A percentile compares a stretch with the other conserved stretches of the same genome.
Conservation (phyloP, 2,113 vertebrate genomes). For the Psilopogon haemacephalus region DNA sequence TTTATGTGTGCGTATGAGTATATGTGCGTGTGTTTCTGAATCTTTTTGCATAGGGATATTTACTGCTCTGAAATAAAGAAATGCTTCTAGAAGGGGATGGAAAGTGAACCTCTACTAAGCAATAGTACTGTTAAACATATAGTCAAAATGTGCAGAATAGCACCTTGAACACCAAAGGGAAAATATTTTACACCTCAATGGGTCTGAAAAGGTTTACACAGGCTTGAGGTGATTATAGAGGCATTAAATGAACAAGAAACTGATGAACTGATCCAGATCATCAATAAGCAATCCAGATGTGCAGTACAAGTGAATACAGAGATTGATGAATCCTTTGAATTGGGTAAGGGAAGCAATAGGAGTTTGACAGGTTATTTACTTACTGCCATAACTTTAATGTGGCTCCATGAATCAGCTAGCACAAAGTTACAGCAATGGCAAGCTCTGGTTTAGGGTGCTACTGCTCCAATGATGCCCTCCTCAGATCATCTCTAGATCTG, state of each 20-base stretch:
- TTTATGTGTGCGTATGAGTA: neutral
- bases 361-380: slow-evolving; percentile 72
- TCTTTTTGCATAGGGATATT: neutral
- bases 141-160: neutral
- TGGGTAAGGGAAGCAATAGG: slow-evolving; percentile 53
- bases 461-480: slow-evolving; percentile 13
- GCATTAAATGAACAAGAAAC: slow-evolving; percentile 63
- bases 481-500: neutral
- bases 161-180: slow-evolving; percentile 8
- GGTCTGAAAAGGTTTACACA: slow-evolving; percentile 58
- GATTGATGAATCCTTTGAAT: slow-evolving; percentile 71
- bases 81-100: neutral
- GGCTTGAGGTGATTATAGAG: slow-evolving; percentile 57
- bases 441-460: neutral
- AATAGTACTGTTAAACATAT: neutral
- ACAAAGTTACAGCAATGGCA: slow-evolving; percentile 14
- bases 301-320: slow-evolving; percentile 52
- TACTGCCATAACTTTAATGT: slow-evolving; percentile 66
- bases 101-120: neutral
- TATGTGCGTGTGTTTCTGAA: neutral
- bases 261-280: slow-evolving; percentile 58
- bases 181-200: slow-evolving; percentile 44
- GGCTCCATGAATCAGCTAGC: slow-evolving; percentile 63
- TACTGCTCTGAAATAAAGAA: neutral
- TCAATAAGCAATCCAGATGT: slow-evolving; percentile 71